Evolutionary conservation across 2,888 invertebrate species (phyloP).

Genomic region (Xanthorhoe spadicearia): DNA sequence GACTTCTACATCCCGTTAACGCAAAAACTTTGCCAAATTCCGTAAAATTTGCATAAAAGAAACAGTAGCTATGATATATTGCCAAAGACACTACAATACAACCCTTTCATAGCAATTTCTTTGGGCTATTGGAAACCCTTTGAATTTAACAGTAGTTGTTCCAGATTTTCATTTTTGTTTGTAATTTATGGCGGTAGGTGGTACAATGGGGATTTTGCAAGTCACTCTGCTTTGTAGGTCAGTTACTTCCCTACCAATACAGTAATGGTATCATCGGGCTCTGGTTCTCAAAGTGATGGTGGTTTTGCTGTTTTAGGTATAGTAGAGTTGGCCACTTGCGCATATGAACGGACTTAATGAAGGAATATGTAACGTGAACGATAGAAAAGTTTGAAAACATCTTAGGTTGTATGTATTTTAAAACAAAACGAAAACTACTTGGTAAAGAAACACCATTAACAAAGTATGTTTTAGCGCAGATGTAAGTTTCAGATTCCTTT

Average conservation of each 20-base stretch:
- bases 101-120: constrained; percentile 57
- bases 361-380: too few relatives aligned
- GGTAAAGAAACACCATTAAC: too few relatives aligned
- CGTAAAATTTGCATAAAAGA: constrained; percentile 36
- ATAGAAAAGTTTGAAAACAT: too few relatives aligned
- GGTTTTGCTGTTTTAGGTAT: too few relatives aligned
- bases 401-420: too few relatives aligned
- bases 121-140: constrained; percentile 42
- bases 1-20: constrained; percentile 16
- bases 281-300: constrained; percentile 57
- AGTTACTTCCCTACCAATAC: constrained; percentile 66
- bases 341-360: too few relatives aligned
- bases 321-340: too few relatives aligned
- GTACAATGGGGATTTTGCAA: constrained; percentile 69
- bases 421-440: too few relatives aligned
- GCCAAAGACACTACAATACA: constrained; percentile 55
- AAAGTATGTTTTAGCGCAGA: too few relatives aligned
- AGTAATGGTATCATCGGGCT: constrained; percentile 52
- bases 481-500: too few relatives aligned
- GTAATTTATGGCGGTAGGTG: constrained; percentile 76
- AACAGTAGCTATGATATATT: constrained; percentile 55
- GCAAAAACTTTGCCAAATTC: constrained; percentile 27
- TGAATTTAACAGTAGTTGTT: constrained; percentile 69
- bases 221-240: constrained; percentile 80
- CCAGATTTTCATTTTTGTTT: constrained; percentile 60